Base-by-base conservation (phyloP, 2,113 vertebrate genomes). In the Lichenostomus cassidix region DNA sequence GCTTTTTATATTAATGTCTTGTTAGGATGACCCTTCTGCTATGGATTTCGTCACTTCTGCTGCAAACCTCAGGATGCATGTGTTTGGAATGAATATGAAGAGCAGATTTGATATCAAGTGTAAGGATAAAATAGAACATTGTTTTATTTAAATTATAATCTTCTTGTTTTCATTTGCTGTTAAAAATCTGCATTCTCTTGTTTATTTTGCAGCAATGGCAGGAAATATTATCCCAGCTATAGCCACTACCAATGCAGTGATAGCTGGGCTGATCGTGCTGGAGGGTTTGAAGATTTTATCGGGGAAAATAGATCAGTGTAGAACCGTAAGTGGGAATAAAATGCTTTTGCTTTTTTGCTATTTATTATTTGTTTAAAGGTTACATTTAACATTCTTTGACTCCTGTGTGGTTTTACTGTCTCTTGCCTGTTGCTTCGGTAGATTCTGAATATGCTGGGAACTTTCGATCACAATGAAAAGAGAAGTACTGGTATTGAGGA, bases 31-130 rank as follows among this genome's bases (percentile, higher is more conserved):
- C 44, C 97, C 98, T 67, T 98, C 99, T 67, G 99, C 99, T 25
- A 99, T 99, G 99, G 99, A 99, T 97, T 99, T 99, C 83, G 99
- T 99, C 75, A 99, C 99, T 3, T 98, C 99, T 47, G 99, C 99
- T 50, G 98, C 99, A 18, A 99, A 99, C 97, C 97, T 99, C 65
- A 98, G 99, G 70, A 99, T 99, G 99, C 98, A 99, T 93, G 99
- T 99, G 97, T 99, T 99, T 96, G 99, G 99, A 97, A 99, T 99
- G 99, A 99, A 98, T 95, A 99, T 99, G 99, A 99, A 99, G 97
- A 99, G 99, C 96, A 98, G 98, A 97, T 99, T 99, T 91, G 99
- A 99, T 93, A 99, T 99, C 41, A 99, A 99, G 95, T 99, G 99
- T 99, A 98, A 99, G 99, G 96, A 92, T 55, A 50, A 94, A 69